Percentiles rank a stretch among this genome's conserved stretches.
These are phyloP conservation scores for Apamea anceps DNA, from an alignment of 2,888 invertebrate species.

Conservation along the genomic window DNA sequence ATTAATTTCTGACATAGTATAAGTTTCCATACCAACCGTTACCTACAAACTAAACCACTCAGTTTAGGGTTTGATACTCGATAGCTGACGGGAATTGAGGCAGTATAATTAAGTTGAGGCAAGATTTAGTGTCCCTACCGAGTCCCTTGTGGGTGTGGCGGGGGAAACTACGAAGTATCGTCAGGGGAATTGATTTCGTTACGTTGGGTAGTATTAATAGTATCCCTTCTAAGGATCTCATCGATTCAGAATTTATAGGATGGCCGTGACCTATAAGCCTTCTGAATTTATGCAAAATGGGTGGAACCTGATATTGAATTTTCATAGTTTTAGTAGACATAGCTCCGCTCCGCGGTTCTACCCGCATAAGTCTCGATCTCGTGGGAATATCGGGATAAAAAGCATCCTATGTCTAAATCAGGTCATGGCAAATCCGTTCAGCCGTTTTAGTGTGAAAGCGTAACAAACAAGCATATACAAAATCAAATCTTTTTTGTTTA, in stretches of 20 bases:
- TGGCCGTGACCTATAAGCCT: slow-evolving; percentile 13
- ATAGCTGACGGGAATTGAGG: slow-evolving; percentile 6
- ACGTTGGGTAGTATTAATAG: slow-evolving; percentile 2
- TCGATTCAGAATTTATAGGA: slow-evolving; percentile 8
- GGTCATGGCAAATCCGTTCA: neutral
- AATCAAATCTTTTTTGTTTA: too few relatives aligned
- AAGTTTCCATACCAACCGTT: neutral
- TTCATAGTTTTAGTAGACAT: neutral
- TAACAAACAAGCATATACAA: too few relatives aligned
- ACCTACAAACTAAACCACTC: slow-evolving; percentile 6
- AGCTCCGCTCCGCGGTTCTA: neutral
- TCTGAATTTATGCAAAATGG: neutral
- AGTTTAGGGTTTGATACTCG: slow-evolving; percentile 13
- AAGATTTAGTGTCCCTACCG: slow-evolving; percentile 47
- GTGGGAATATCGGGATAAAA: neutral
- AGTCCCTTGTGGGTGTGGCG: neutral
- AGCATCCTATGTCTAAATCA: neutral
- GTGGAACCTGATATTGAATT: too few relatives aligned
- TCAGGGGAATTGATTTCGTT: slow-evolving; percentile 34
- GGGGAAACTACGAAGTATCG: neutral
- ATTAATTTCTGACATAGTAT: neutral
- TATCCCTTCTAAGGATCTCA: neutral
- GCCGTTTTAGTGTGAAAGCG: too few relatives aligned
- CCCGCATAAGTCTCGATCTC: neutral
- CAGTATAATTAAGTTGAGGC: slow-evolving; percentile 45